Conservation (phyloP, 2,797 vertebrate genomes). For the Myoxocephalus aenaeus region DNA sequence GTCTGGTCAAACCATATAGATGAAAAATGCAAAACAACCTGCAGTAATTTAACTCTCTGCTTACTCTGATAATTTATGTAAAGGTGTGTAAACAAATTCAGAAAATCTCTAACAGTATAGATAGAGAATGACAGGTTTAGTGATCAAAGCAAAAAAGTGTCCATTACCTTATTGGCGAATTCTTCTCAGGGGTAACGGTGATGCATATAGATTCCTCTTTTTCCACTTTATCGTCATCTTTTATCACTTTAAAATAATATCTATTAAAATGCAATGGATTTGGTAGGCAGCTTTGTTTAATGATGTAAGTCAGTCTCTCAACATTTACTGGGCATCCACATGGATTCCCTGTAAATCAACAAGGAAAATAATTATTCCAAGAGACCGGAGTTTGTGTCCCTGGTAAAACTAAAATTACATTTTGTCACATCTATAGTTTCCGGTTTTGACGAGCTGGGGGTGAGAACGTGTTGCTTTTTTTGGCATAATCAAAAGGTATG, state of each 20-base stretch:
- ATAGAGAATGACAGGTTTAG: background rate
- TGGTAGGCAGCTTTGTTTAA: conserved; percentile 84
- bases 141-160: background rate
- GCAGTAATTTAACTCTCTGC: no score
- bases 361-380: background rate
- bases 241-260: conserved; percentile 71
- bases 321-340: conserved; percentile 67
- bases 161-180: conserved; percentile 6
- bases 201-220: conserved; percentile 76
- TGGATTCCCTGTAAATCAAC: conserved; percentile 45
- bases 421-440: no score
- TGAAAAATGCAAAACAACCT: background rate
- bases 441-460: no score
- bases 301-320: conserved; percentile 25
- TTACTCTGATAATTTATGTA: background rate
- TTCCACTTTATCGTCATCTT: background rate
- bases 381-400: no score
- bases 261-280: conserved; percentile 79
- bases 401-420: no score
- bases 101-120: background rate
- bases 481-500: background rate
- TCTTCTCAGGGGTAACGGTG: conserved; percentile 63
- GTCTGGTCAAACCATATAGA: background rate
- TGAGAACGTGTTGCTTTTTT: no score
- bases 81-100: background rate